phyloP scores from a whole-genome alignment of 2,113 vertebrate genomes.

The Calyptomena viridis region DNA sequence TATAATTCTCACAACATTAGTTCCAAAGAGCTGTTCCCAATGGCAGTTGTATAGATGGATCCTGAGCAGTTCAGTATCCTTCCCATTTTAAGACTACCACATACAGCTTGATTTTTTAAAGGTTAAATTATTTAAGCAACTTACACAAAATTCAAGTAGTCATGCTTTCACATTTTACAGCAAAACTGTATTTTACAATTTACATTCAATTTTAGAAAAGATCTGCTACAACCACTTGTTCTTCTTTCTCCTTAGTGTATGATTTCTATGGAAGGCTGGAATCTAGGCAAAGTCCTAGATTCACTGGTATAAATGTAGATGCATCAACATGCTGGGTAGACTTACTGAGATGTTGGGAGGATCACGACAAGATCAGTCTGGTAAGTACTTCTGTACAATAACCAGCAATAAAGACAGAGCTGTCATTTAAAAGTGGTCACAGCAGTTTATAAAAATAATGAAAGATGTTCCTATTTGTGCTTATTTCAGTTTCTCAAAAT shows the following conservation, averaged over 20 bases:
- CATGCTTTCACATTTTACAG: neutral
- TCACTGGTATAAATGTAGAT: neutral
- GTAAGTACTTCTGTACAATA: neutral
- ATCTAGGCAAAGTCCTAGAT: neutral
- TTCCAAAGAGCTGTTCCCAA: neutral
- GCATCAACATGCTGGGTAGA: neutral
- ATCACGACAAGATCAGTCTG: neutral
- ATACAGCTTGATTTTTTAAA: neutral
- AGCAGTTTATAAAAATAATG: neutral
- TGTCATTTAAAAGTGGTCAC: neutral
- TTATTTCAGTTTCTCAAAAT: neutral
- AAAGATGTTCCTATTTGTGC: neutral
- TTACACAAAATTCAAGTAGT: neutral
- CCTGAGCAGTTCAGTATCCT: neutral
- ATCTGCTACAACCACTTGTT: neutral
- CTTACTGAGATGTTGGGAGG: neutral
- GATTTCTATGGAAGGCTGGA: neutral
- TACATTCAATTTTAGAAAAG: neutral
- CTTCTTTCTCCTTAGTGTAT: neutral
- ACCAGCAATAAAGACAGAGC: neutral
- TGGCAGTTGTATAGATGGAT: neutral
- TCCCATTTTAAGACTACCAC: neutral
- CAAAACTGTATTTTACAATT: neutral
- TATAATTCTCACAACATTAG: neutral
- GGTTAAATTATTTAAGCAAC: neutral